Evolutionary conservation across 2,797 vertebrate species (phyloP).

Genomic region (Peromyscus nudipes): DNA sequence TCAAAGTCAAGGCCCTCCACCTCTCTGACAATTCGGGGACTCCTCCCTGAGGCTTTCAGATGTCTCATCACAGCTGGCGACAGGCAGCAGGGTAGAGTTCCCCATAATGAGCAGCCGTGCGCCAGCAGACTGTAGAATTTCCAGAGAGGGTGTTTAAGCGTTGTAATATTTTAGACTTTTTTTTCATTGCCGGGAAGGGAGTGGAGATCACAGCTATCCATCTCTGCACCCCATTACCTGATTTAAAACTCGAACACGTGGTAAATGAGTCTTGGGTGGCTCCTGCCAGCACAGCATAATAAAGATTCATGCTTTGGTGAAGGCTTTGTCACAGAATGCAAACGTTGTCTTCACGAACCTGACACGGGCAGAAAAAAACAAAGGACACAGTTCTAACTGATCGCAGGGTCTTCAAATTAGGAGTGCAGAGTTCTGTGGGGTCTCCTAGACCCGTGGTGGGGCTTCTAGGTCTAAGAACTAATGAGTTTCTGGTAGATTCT

Average conservation of each 20-base stretch:
- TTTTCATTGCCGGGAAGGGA: background rate
- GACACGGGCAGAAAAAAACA: accelerated
- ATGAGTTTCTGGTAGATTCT: background rate
- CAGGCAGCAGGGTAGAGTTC: background rate
- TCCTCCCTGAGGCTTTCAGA: accelerated
- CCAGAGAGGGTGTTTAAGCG: accelerated
- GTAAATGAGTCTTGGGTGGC: conserved; percentile 4
- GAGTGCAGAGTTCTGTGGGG: background rate
- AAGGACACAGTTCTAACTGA: accelerated
- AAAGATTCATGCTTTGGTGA: accelerated
- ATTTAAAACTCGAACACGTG: background rate
- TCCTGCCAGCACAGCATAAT: background rate
- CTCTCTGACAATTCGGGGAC: accelerated
- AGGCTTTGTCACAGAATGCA: background rate
- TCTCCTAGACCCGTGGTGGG: background rate
- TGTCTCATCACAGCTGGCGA: too few species aligned
- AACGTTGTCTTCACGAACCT: background rate
- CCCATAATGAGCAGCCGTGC: accelerated
- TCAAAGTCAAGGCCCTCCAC: accelerated
- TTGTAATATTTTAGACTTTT: background rate
- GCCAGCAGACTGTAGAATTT: too few species aligned
- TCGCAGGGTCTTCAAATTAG: background rate
- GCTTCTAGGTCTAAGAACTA: background rate
- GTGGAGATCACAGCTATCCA: accelerated
- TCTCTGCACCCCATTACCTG: background rate